Base-by-base conservation (phyloP, 2,113 vertebrate genomes). In the Nesogale talazaci region DNA sequence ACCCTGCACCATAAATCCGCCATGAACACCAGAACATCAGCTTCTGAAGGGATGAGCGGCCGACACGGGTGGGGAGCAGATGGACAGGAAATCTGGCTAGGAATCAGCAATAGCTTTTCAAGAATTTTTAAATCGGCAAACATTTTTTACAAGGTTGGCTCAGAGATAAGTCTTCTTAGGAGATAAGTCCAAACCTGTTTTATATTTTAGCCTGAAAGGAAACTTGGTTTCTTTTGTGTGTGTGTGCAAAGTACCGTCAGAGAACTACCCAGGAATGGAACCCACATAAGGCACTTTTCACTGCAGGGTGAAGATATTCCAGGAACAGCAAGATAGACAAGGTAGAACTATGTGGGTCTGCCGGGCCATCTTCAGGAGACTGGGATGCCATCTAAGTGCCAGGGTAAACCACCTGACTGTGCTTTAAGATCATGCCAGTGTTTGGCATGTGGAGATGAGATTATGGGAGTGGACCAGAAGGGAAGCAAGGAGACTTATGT, bases 1-100 rank as follows among this genome's bases (percentile, higher is more conserved):
- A 98, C 94, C 94, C 94, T 88, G 94, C 14, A 46, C 93, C 5
- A 2, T 98, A 97, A 97, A 98, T 97, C 97, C 91, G 57, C 88
- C 31, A 2, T 86, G 70, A 75, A 80, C 5, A 6, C 42, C 9
- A n/a, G 79, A 95, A 74, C 83, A 0, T 1, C 7, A 8, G 97
- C 95, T 97, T 96, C 96, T 9, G 94, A 94, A 31, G 72, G 89
- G 80, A 79, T 16, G 52, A 95, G 76, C 59, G 23, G n/a, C 46
- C 46, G 14, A 11, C 46, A 52, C 46, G 46, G 46, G 46, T 52
- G 46, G 46, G 46, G 46, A 52, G 76, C 8, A 4, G 89, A 42
- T 6, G 23, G 67, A 46, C 46, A 5, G 31, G 88, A 82, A 59
- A 56, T 17, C 1, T 20, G 94, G 80, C 92, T 56, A 59, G 25